Percentiles rank a stretch among this genome's conserved stretches.
phyloP scores from a whole-genome alignment of 1,140 invertebrate species.

The Saxidomus purpurata region DNA sequence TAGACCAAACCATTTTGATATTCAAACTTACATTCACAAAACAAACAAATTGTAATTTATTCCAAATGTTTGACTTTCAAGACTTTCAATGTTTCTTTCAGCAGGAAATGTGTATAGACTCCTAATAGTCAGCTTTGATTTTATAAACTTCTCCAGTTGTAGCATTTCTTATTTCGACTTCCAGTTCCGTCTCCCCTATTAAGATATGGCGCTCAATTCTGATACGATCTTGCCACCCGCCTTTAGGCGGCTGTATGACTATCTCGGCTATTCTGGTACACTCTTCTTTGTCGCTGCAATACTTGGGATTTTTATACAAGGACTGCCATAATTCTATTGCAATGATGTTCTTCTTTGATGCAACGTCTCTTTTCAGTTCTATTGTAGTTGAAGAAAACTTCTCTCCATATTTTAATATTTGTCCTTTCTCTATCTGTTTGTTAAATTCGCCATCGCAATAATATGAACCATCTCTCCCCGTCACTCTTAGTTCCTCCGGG shows the following conservation, averaged over 20 bases:
- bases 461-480: background rate
- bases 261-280: background rate
- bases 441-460: slow-evolving; percentile 19
- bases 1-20: too few relatives aligned
- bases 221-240: slow-evolving; percentile 13
- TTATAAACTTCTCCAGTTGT: too few relatives aligned
- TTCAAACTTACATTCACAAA: too few relatives aligned
- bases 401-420: slow-evolving; percentile 17
- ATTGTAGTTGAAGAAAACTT: background rate
- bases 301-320: background rate
- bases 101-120: too few relatives aligned
- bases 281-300: slow-evolving; percentile 9
- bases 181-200: background rate
- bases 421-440: slow-evolving; percentile 26
- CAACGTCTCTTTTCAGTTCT: background rate
- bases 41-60: too few relatives aligned
- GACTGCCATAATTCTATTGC: slow-evolving; percentile 17
- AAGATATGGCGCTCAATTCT: background rate
- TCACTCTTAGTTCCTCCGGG: background rate
- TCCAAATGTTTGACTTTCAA: too few relatives aligned
- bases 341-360: background rate
- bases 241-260: slow-evolving; percentile 11
- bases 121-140: too few relatives aligned
- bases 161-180: too few relatives aligned
- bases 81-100: too few relatives aligned